Base-by-base conservation (phyloP, 2,888 invertebrate genomes). In the Eumacrocentrus americanus region DNA sequence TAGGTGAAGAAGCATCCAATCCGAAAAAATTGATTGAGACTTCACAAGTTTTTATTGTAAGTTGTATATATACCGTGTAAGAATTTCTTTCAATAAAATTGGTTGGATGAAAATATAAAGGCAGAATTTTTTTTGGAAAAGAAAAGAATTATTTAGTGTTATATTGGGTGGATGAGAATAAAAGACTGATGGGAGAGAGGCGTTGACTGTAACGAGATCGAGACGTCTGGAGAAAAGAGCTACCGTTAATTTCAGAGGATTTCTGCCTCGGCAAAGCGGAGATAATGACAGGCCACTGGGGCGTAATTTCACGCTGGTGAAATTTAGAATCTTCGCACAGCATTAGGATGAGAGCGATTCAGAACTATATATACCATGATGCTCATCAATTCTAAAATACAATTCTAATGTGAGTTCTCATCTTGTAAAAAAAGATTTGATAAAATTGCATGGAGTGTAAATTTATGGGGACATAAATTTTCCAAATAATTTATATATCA, bases 241-340 rank as follows among this genome's bases (percentile, higher is more conserved):
- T 67, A 66, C 67, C 65, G 64, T 64, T 62, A 61, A 62, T 67
- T 66, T 59, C 18, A 50, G 50, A 16, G 44, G 23, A 35, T 40
- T 18, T 48, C 23, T 42, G 25, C 54, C 40, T 50, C 48, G 62
- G 61, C 56, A 44, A 25, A 56, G 44, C 47, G 34, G 51, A 44
- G 62, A 62, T 67, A 67, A 67, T 67, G 66, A 67, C 62, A 64
- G 67, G 58, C 63, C 62, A 61, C 55, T 57, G 48, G 52, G 60
- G 61, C 63, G 59, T 64, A 64, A 67, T 67, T 66, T 67, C 64
- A 67, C 67, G 64, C 67, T 62, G 50, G 60, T 67, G 67, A 67
- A 67, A 63, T 66, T 64, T 66, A 60, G 63, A 64, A 53, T 59
- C 65, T 66, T 63, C 58, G 65, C 60, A 60, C 53, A 54, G 61